Evolutionary conservation across 2,888 invertebrate species (phyloP), one percentile per base, ranked within the genome.

Genomic region (Calameuta idolon): DNA sequence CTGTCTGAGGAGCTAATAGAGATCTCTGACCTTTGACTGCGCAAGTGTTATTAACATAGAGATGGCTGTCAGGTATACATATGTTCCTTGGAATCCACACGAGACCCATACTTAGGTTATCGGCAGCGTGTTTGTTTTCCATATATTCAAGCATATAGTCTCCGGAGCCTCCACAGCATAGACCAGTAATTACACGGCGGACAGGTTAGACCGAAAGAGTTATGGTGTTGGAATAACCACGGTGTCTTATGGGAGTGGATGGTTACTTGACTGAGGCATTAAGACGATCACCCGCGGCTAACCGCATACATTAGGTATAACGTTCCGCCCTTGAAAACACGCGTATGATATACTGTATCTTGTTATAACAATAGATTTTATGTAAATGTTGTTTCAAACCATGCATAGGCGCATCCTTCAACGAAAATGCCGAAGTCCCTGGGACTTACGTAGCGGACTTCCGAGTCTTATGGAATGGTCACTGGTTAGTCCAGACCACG

Each of bases 201-300:
- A 87, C 87, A 87, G 86, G 87, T 87, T 86, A 83, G 79, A 78
- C 78, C 69, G 78, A 76, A 86, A 87, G 85, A 87, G 83, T 87
- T 87, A 87, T 86, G 85, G 83, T 78, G 81, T 82, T 82, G 82
- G 83, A 84, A 84, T 84, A 82, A 83, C 78, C 80, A 73, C 75
- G 84, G 85, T 85, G 86, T 84, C 87, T 87, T 86, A 86, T 84
- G 83, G 81, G 81, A 84, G 86, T 87, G 84, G 87, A 85, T 79
- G 83, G 86, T 83, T 83, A 87, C 87, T 85, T 83, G 83, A 85
- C 80, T 83, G 75, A 83, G 77, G 83, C 83, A 87, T 87, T 87
- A 87, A 86, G 82, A 37, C 81, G 84, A 85, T 87, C 87, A 86
- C 87, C 87, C 83, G 86, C 83, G 84, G 87, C 84, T 84, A 81